phyloP scores from a whole-genome alignment of 2,113 vertebrate genomes.

The Fulica atra region DNA sequence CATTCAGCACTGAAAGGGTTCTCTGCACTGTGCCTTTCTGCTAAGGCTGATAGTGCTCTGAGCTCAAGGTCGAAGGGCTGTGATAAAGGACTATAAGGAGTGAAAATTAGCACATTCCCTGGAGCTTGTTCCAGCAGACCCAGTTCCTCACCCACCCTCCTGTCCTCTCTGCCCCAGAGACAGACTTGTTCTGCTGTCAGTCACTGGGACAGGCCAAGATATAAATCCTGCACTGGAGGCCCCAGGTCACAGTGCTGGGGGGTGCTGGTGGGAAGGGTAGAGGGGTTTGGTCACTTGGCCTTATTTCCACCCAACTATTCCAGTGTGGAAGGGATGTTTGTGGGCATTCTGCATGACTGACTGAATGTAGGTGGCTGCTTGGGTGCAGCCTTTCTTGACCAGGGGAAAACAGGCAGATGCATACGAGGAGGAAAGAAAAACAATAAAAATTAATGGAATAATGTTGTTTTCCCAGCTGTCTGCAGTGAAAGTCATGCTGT shows the following conservation, averaged over 20 bases:
- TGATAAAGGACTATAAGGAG: constrained; percentile 63
- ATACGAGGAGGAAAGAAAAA: not conserved
- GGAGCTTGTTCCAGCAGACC: constrained; percentile 26
- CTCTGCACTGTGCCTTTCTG: constrained; percentile 29
- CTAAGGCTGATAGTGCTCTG: not conserved
- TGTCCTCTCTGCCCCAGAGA: constrained; percentile 65
- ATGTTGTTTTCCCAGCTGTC: not conserved
- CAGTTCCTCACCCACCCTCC: not conserved
- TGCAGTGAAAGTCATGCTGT: not conserved
- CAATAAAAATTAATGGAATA: not conserved
- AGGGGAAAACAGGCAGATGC: not conserved
- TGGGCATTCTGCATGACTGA: not conserved
- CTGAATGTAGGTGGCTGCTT: not conserved
- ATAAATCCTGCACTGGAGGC: constrained; percentile 68
- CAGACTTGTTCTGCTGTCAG: constrained; percentile 59
- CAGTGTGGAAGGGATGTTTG: not conserved
- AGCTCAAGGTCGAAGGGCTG: constrained; percentile 68
- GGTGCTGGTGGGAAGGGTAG: not conserved
- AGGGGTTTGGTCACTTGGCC: not conserved
- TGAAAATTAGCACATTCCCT: constrained; percentile 68
- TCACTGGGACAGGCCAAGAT: constrained; percentile 70
- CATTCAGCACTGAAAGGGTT: constrained; percentile 38
- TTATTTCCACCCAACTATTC: not conserved
- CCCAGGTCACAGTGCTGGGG: not conserved
- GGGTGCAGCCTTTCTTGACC: not conserved